A percentile compares a stretch with the other conserved stretches of the same genome.
These are phyloP conservation scores for Ranitomeya imitator DNA, from an alignment of 2,113 vertebrate species.

Conservation along the genomic window DNA sequence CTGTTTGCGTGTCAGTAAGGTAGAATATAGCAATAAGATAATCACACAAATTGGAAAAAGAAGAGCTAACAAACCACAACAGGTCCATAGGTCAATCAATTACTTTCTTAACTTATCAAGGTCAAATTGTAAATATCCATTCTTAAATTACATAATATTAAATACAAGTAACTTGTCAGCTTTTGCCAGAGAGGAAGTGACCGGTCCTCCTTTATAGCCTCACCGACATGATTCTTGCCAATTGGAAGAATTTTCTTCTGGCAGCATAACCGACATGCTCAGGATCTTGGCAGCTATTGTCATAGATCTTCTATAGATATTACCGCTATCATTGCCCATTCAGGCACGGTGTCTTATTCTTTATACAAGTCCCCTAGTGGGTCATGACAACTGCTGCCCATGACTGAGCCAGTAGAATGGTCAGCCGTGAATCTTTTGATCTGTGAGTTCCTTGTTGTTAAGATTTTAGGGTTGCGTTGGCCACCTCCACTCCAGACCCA, in stretches of 20 bases:
- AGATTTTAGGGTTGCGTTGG: not conserved
- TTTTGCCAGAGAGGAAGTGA: not conserved
- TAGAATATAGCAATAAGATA: too few species aligned
- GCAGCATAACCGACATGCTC: not conserved
- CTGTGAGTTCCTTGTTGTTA: not conserved
- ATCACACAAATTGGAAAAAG: not conserved
- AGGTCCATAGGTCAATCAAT: not conserved
- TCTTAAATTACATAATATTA: not conserved
- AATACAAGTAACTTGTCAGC: not conserved
- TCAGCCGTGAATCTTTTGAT: not conserved
- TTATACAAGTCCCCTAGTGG: not conserved
- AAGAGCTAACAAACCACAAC: not conserved
- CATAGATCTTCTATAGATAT: not conserved
- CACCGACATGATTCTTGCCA: not conserved
- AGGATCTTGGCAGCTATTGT: not conserved
- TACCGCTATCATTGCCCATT: not conserved
- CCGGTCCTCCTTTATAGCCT: not conserved
- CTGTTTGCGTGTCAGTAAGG: not conserved
- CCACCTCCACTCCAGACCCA: not conserved
- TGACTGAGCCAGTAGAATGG: not conserved
- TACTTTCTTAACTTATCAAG: not conserved
- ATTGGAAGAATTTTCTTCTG: not conserved
- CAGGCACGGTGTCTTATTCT: not conserved
- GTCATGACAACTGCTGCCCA: not conserved
- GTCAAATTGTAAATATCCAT: not conserved